Conservation (phyloP, 2,113 vertebrate species). For the Hippocampus comes region DNA sequence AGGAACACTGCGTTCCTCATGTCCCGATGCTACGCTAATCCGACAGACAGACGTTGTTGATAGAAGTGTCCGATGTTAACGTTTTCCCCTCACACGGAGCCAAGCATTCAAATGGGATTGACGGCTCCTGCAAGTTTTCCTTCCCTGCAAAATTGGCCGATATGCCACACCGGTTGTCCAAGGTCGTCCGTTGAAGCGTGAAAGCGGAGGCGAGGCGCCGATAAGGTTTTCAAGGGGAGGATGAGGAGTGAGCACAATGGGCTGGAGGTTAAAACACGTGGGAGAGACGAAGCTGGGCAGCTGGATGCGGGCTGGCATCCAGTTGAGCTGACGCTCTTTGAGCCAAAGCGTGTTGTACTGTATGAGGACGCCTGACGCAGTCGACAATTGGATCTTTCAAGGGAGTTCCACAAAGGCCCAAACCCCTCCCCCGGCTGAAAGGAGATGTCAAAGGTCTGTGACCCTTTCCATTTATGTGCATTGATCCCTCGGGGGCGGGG, state of each 20-base stretch:
- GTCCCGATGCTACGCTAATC: constrained; percentile 12
- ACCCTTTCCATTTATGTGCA: constrained; percentile 76
- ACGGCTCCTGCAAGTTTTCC: not conserved
- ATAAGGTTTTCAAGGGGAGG: constrained; percentile 44
- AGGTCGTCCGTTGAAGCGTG: constrained; percentile 13
- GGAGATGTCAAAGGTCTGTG: constrained; percentile 76
- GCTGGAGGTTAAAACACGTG: constrained; percentile 41
- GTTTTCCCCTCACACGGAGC: not conserved
- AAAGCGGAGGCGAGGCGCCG: constrained; percentile 25
- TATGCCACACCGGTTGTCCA: not conserved
- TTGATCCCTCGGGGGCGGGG: constrained; percentile 71
- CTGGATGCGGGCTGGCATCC: constrained; percentile 27
- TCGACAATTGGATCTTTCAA: constrained; percentile 71
- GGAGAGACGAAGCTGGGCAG: constrained; percentile 44
- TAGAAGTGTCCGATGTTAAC: not conserved
- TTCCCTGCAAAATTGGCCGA: constrained; percentile 3
- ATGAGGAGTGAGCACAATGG: constrained; percentile 16
- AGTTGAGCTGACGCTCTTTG: not conserved
- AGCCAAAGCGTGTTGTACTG: constrained; percentile 44
- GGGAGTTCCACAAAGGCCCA: constrained; percentile 68
- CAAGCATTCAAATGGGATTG: not conserved
- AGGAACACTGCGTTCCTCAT: constrained; percentile 41
- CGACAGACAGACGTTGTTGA: constrained; percentile 19
- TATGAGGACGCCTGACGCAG: constrained; percentile 57
- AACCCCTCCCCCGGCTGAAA: constrained; percentile 64